Evolutionary conservation across 2,797 vertebrate genomes (phyloP).

Genomic region (Ficedula albicollis): DNA sequence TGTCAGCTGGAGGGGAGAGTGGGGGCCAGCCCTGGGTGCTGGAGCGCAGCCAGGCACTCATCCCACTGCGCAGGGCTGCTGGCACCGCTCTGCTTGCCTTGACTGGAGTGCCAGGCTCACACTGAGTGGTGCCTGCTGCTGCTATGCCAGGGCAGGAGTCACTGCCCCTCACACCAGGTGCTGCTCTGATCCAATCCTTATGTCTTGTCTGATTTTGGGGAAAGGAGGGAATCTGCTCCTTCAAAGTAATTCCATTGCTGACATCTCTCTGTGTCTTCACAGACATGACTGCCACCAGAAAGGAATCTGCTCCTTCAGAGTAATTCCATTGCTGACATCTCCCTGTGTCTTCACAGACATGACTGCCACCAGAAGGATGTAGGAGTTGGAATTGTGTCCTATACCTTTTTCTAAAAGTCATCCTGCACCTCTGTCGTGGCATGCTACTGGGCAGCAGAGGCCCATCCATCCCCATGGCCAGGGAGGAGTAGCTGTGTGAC

Average conservation of each 20-base stretch:
- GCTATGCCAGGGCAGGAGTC: neutral
- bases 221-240: neutral
- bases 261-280: neutral
- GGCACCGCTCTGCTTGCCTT: neutral
- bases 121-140: neutral
- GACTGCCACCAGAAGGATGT: neutral
- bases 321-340: neutral
- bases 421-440: neutral
- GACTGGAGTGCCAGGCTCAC: neutral
- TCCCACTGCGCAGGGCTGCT: neutral
- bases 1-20: neutral
- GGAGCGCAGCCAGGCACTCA: neutral
- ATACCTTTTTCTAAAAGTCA: neutral
- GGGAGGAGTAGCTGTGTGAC: neutral
- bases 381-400: neutral
- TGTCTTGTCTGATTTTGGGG: neutral
- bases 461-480: neutral
- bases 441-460: neutral
- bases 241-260: neutral
- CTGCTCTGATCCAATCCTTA: neutral
- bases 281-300: neutral
- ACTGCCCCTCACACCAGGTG: neutral
- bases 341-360: neutral
- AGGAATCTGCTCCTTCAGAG: neutral
- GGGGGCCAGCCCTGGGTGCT: neutral